Percentiles rank a stretch among this genome's conserved stretches.
phyloP scores from a whole-genome alignment of 2,113 vertebrate genomes.

The Gavialis gangeticus region DNA sequence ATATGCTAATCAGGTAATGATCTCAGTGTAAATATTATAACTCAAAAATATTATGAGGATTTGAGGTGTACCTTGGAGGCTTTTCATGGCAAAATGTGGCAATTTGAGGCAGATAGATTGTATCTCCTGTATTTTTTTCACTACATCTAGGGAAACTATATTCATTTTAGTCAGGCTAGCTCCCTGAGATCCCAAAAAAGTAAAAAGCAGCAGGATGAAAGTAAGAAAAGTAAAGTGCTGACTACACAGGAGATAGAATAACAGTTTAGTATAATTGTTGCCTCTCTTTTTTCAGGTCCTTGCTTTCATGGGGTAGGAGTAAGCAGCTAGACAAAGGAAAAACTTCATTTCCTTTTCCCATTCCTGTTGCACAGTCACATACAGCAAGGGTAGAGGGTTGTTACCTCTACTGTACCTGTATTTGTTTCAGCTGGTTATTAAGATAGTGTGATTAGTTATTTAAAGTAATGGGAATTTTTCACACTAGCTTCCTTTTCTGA shows the following conservation, averaged over 20 bases:
- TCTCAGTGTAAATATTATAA: not conserved
- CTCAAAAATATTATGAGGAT: not conserved
- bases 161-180: fast-evolving
- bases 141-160: not conserved
- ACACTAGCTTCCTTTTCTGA: not conserved
- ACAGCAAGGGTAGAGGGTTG: not conserved
- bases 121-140: not conserved
- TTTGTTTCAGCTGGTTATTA: not conserved
- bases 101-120: not conserved
- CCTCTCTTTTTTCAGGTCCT: not conserved
- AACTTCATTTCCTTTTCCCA: fast-evolving
- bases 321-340: not conserved
- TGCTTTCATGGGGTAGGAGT: not conserved
- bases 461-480: not conserved
- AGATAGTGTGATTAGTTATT: not conserved
- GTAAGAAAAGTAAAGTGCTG: not conserved
- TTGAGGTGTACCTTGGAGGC: not conserved
- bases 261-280: not conserved
- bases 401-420: too few species aligned
- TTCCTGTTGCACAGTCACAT: not conserved
- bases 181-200: not conserved
- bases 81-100: not conserved
- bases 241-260: not conserved
- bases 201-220: not conserved
- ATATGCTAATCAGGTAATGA: not conserved